These are phyloP conservation scores for Plodia interpunctella DNA, from an alignment of 1,140 invertebrate species.

Conservation along the genomic window DNA sequence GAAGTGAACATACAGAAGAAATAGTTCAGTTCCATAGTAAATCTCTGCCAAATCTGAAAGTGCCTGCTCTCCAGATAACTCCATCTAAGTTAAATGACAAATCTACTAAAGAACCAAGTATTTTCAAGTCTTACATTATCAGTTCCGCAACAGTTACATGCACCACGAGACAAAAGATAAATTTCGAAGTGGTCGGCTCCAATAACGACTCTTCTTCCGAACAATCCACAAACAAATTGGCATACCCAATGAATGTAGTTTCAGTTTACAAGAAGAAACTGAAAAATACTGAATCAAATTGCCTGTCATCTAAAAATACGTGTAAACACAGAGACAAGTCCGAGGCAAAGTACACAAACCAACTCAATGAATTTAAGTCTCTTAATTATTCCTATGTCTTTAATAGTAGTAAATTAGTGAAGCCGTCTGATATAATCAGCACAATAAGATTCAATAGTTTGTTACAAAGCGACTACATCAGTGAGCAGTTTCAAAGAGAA, in stretches of 20 bases:
- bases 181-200: slow-evolving; percentile 54
- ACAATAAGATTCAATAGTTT: slow-evolving; percentile 58
- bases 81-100: slow-evolving; percentile 25
- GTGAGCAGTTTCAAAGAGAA: slow-evolving; percentile 64
- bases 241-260: slow-evolving; percentile 58
- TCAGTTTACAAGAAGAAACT: slow-evolving; percentile 56
- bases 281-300: slow-evolving; percentile 25
- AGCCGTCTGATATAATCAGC: slow-evolving; percentile 66
- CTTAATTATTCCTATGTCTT: slow-evolving; percentile 38
- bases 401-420: slow-evolving; percentile 57
- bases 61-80: slow-evolving; percentile 32
- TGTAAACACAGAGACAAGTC: slow-evolving; percentile 23
- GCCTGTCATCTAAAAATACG: slow-evolving; percentile 14
- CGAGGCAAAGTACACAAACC: slow-evolving; percentile 21
- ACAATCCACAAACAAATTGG: slow-evolving; percentile 25
- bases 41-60: slow-evolving; percentile 43
- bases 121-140: slow-evolving; percentile 53
- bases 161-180: slow-evolving; percentile 63
- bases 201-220: slow-evolving; percentile 35
- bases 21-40: slow-evolving; percentile 35
- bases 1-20: slow-evolving; percentile 44
- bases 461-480: slow-evolving; percentile 50
- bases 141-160: slow-evolving; percentile 58
- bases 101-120: slow-evolving; percentile 25
- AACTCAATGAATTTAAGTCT: slow-evolving; percentile 31